Percentiles rank a stretch among this genome's conserved stretches.
These are phyloP conservation scores for Salmo trutta DNA, from an alignment of 2,797 vertebrate genomes.

Conservation along the genomic window DNA sequence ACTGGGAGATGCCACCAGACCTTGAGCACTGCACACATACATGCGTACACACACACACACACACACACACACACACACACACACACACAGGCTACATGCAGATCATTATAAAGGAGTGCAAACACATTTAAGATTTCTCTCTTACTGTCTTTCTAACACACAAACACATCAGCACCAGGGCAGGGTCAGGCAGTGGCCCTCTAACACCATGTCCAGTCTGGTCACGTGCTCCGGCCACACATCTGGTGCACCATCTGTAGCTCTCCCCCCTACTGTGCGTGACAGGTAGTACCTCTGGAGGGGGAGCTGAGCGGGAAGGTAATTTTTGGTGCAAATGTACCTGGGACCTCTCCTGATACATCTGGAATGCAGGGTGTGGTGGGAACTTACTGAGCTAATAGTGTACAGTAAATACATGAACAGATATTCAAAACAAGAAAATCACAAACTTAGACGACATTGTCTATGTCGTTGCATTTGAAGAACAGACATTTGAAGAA, in stretches of 20 bases:
- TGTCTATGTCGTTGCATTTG: background rate
- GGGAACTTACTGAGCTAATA: background rate
- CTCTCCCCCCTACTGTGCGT: conserved; percentile 66
- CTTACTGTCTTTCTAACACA: background rate
- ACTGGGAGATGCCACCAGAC: conserved; percentile 71
- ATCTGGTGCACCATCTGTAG: conserved; percentile 81
- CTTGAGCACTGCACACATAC: conserved; percentile 5
- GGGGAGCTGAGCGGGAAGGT: conserved; percentile 61
- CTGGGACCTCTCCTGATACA: conserved; percentile 71
- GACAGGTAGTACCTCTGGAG: conserved; percentile 77
- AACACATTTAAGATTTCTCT: background rate
- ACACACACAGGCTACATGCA: background rate
- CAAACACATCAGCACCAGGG: background rate
- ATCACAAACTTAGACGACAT: background rate
- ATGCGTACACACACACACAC: no score
- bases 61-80: background rate
- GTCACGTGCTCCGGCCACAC: conserved; percentile 76
- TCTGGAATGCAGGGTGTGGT: conserved; percentile 67
- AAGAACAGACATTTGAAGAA: conserved; percentile 36
- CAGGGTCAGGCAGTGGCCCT: conserved; percentile 31
- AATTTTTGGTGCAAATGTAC: conserved; percentile 78
- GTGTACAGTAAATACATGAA: background rate
- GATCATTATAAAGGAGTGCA: background rate
- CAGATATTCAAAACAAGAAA: background rate
- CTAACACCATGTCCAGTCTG: conserved; percentile 65